Conservation (phyloP, 1,140 invertebrate species). For the Drosophila nikananu region DNA sequence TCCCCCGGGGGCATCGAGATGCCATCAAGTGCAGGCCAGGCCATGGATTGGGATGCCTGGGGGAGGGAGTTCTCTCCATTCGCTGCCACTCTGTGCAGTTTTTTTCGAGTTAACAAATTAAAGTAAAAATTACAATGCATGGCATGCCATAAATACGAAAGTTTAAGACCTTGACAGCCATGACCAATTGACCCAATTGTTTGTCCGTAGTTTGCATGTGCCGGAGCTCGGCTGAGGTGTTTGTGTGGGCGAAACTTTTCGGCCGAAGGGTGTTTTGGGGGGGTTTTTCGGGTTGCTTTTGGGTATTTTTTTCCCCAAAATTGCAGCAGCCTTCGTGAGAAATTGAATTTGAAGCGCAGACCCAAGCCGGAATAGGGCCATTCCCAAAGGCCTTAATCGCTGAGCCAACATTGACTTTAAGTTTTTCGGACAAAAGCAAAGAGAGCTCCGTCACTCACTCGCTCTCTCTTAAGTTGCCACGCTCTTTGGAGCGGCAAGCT, state of each 20-base stretch:
- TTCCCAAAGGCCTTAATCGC: conserved; percentile 30
- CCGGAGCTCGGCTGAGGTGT: conserved; percentile 25
- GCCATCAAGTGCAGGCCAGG: conserved; percentile 39
- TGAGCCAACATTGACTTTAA: conserved; percentile 27
- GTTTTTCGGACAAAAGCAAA: conserved; percentile 7
- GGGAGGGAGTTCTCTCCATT: background rate
- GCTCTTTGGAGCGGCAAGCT: conserved; percentile 47
- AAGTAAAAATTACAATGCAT: conserved; percentile 75
- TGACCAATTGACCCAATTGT: conserved; percentile 82
- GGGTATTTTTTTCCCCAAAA: conserved; percentile 29
- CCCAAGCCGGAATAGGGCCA: conserved; percentile 54
- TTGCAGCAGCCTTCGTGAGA: conserved; percentile 36
- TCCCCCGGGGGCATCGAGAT: conserved; percentile 12
- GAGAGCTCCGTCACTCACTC: conserved; percentile 19
- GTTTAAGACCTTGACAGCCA: conserved; percentile 78
- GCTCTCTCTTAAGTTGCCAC: conserved; percentile 29
- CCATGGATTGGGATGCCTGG: conserved; percentile 22
- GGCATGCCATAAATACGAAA: conserved; percentile 77
- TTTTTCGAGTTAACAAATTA: conserved; percentile 70
- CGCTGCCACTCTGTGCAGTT: background rate
- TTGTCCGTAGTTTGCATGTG: conserved; percentile 63
- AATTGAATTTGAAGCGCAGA: conserved; percentile 75
- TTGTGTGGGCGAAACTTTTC: conserved; percentile 35
- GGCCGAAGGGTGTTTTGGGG: background rate
- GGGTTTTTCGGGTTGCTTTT: background rate